Conservation (phyloP, 2,888 invertebrate genomes). For the Neuroscelio doddi region DNA sequence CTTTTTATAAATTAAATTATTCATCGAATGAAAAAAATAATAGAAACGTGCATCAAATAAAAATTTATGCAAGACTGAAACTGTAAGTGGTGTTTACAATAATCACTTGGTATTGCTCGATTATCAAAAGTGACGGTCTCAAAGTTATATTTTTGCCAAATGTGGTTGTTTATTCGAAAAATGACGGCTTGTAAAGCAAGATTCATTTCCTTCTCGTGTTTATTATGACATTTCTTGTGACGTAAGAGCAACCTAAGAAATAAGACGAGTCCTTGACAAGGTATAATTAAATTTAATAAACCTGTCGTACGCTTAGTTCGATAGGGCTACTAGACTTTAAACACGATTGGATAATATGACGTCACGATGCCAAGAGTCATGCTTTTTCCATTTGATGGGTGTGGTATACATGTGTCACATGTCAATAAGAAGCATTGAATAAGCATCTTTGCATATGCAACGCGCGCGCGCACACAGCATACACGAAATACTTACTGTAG, state of each 20-base stretch:
- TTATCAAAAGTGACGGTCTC: no score
- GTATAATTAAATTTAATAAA: constrained; percentile 60
- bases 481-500: constrained; percentile 35
- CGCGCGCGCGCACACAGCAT: no score
- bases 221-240: not conserved
- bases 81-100: no score
- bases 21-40: no score
- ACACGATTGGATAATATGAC: constrained; percentile 53
- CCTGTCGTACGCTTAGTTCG: constrained; percentile 20
- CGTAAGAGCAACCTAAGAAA: not conserved
- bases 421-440: not conserved
- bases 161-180: not conserved
- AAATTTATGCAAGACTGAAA: no score
- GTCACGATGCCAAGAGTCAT: constrained; percentile 43
- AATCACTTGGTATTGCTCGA: no score
- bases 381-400: not conserved
- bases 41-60: no score
- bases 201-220: not conserved
- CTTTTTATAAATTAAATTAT: no score
- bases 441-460: not conserved
- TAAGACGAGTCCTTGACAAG: constrained; percentile 15
- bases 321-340: no score
- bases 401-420: not conserved
- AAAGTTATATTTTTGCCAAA: not conserved
- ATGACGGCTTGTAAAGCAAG: not conserved